Conservation (phyloP, 37 sponge, comb jelly and placozoan genomes). For the Aphrocallistes beatrix region DNA sequence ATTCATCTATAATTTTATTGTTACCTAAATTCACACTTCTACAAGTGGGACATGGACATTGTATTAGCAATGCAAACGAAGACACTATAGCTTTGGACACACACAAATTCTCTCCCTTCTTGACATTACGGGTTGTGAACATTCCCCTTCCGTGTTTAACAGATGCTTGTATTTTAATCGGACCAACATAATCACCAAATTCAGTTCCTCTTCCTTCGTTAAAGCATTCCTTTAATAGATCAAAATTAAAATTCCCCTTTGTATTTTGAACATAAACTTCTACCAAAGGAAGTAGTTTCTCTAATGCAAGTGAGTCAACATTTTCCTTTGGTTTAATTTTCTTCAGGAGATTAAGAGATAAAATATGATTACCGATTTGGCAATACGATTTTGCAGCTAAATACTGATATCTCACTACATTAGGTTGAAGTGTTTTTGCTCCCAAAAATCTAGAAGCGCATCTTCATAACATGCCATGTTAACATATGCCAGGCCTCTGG, state of each 20-base stretch:
- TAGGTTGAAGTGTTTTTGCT: background rate
- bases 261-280: background rate
- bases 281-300: background rate
- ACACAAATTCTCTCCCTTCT: constrained; percentile 9
- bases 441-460: background rate
- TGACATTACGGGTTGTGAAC: background rate
- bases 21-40: background rate
- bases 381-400: background rate
- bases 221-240: background rate
- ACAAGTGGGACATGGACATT: background rate
- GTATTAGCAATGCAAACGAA: background rate
- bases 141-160: background rate
- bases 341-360: background rate
- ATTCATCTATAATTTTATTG: too few relatives aligned
- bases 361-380: background rate
- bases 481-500: background rate
- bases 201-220: background rate
- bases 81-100: background rate
- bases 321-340: background rate
- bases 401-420: background rate
- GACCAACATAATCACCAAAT: background rate
- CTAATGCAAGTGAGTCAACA: background rate
- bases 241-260: background rate
- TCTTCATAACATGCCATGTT: background rate
- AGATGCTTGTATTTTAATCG: background rate